Base-by-base conservation (phyloP, 1,140 invertebrate genomes). In the Araneus ventricosus region DNA sequence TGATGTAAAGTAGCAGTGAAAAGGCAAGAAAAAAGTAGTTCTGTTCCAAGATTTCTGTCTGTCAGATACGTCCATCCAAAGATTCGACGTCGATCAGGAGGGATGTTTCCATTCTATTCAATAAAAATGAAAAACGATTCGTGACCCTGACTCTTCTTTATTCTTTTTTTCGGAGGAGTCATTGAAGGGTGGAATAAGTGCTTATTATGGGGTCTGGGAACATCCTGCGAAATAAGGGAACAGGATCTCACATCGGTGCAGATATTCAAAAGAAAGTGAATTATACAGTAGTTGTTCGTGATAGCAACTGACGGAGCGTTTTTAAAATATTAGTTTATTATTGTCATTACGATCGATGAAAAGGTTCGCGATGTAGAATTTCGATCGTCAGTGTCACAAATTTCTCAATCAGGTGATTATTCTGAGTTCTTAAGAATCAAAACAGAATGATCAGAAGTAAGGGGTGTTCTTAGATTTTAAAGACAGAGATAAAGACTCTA, bases 1-100 rank as follows among this genome's bases (percentile, higher is more conserved):
- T 41, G 80, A 82, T 82, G 80, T 82, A 82, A 82, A 82, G 27
- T 82, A 45, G 41, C 10, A 82, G 22, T 82, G 80, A 82, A 82
- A 27, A 52, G 41, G 22, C 17, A 45, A 82, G 30, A 82, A 82
- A 82, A 82, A 82, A 82, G 24, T 7, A 82, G 80, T 27, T 8
- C 80, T 41, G 80, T 2, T 45, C 37, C 17, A 41, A 52, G 80
- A 45, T 82, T 82, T 39, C 39, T 52, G 41, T 82, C 80, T 52
- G 80, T 82, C 80, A 82, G 41, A 82, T n/a, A 39, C n/a, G 39
- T 82, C 80, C 27, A 82, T 82, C 41, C 30, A 7, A 3, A 45
- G 41, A 52, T 82, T 52, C 80, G n/a, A 41, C 41, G 37, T 45
- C 39, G n/a, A 82, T 82, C 80, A 82, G 22, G 17, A 82, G 27